Conservation (phyloP, 2,113 vertebrate species). For the Proterorhinus semilunaris region DNA sequence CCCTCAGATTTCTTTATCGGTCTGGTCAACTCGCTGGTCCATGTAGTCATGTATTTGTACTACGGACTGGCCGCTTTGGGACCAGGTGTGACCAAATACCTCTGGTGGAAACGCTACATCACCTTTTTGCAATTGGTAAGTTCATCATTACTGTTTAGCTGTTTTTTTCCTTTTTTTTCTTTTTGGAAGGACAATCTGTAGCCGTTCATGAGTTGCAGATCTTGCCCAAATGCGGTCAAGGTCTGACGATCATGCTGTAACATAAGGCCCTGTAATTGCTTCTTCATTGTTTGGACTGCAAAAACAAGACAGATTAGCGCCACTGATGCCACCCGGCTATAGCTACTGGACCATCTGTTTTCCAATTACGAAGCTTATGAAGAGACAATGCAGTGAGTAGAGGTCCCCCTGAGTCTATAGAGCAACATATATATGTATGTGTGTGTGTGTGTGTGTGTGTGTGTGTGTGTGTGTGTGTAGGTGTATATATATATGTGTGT, state of each 20-base stretch:
- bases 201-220: background rate
- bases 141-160: background rate
- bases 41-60: constrained; percentile 76
- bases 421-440: constrained; percentile 17
- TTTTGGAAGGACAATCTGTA: too few species aligned
- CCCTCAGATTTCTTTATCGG: constrained; percentile 73
- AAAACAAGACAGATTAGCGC: constrained; percentile 40
- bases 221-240: background rate
- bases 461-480: too few species aligned
- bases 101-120: constrained; percentile 81
- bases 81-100: constrained; percentile 58
- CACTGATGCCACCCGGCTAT: constrained; percentile 33
- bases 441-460: too few species aligned
- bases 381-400: constrained; percentile 28
- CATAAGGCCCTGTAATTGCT: constrained; percentile 16
- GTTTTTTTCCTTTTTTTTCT: too few species aligned
- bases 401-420: constrained; percentile 4
- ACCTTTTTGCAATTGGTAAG: constrained; percentile 80
- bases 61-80: constrained; percentile 73
- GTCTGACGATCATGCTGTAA: constrained; percentile 9
- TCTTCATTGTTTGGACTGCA: constrained; percentile 36
- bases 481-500: too few species aligned
- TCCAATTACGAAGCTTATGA: constrained; percentile 13
- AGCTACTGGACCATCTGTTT: constrained; percentile 59
- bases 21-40: constrained; percentile 79